Conservation (phyloP, 2,888 invertebrate genomes). For the Amphipoea lucens region DNA sequence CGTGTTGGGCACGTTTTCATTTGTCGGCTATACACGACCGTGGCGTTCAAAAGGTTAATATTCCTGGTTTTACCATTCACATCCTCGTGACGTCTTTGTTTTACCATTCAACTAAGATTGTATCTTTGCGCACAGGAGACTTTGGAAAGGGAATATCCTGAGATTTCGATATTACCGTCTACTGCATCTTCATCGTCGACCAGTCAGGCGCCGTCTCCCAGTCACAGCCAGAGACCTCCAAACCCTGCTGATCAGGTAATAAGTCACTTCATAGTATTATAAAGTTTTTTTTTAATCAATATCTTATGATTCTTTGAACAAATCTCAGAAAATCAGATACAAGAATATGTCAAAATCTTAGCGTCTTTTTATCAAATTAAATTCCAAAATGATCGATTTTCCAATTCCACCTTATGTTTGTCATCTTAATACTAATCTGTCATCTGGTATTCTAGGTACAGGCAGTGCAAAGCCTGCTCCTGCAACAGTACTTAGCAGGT, state of each 20-base stretch:
- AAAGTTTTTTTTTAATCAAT: neutral
- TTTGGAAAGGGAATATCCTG: conserved; percentile 88
- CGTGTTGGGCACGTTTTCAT: no score
- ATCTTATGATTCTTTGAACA: neutral
- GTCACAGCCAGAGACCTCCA: conserved; percentile 84
- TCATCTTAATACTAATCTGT: neutral
- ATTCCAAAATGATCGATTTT: neutral
- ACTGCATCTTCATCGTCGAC: conserved; percentile 86
- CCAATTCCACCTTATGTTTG: no score
- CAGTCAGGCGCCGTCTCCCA: conserved; percentile 84
- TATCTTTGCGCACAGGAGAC: conserved; percentile 83
- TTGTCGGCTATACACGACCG: no score
- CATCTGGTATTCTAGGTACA: conserved; percentile 78
- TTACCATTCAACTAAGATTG: conserved; percentile 64
- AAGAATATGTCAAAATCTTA: neutral
- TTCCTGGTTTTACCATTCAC: conserved; percentile 7
- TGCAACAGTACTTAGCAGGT: conserved; percentile 87
- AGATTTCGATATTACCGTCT: conserved; percentile 88
- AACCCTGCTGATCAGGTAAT: conserved; percentile 87
- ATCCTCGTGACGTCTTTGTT: neutral
- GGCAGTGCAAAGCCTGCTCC: conserved; percentile 87
- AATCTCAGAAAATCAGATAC: neutral
- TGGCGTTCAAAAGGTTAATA: no score
- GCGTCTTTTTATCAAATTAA: neutral
- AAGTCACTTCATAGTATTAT: neutral